Evolutionary conservation across 2,797 vertebrate genomes (phyloP).

Genomic region (Muscicapa striata): DNA sequence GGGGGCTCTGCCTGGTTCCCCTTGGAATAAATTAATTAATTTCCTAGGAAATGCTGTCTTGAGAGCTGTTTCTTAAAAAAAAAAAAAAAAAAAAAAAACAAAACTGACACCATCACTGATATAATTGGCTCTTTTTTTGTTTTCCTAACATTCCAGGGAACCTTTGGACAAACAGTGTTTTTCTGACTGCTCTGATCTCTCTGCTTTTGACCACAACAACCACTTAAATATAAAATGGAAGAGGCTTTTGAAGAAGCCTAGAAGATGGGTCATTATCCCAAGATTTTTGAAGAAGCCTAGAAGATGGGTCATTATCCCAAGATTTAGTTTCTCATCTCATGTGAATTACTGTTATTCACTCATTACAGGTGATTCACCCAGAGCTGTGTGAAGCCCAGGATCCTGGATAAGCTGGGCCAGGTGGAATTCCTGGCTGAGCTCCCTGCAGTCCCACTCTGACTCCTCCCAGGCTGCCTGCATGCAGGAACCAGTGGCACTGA

Average conservation of each 20-base stretch:
- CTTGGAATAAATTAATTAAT: neutral
- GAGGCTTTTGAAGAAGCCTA: neutral
- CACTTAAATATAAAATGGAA: neutral
- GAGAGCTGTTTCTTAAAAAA: neutral
- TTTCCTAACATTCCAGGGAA: neutral
- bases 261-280: neutral
- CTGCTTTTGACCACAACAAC: neutral
- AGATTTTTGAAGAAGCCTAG: no score
- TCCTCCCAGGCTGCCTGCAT: neutral
- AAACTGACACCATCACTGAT: neutral
- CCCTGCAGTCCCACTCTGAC: neutral
- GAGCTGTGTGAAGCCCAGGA: neutral
- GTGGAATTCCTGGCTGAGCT: neutral
- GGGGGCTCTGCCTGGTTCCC: neutral
- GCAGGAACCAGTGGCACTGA: neutral
- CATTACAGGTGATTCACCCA: conserved; percentile 2
- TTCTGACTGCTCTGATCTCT: neutral
- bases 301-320: neutral
- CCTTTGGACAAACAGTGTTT: neutral
- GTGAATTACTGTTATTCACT: conserved; percentile 9
- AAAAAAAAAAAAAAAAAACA: neutral
- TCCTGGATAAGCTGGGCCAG: neutral
- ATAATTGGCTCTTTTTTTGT: neutral
- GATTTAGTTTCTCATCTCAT: conserved; percentile 6
- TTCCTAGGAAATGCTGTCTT: neutral